These are phyloP conservation scores for Electrona antarctica DNA, from an alignment of 2,113 vertebrate genomes.

Conservation along the genomic window DNA sequence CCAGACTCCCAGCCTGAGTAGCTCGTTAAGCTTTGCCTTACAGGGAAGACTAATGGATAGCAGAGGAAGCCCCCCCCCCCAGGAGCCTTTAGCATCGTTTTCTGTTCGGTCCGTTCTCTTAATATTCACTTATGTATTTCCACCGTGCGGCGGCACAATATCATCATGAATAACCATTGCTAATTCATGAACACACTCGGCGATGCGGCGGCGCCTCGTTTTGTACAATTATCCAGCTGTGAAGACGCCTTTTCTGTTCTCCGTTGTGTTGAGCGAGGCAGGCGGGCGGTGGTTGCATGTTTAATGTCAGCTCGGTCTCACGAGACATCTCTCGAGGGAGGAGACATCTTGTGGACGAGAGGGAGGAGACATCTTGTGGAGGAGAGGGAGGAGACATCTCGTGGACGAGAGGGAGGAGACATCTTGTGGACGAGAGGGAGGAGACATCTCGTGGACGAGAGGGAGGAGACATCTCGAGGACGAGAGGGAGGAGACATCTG, in stretches of 20 bases:
- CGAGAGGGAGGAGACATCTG: too few relatives aligned
- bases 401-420: too few relatives aligned
- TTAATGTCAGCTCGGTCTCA: slow-evolving; percentile 56
- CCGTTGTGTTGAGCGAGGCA: not conserved
- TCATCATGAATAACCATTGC: slow-evolving; percentile 73
- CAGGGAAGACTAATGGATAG: slow-evolving; percentile 76
- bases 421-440: too few relatives aligned
- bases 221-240: slow-evolving; percentile 60
- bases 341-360: slow-evolving; percentile 11
- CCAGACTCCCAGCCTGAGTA: slow-evolving; percentile 63
- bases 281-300: slow-evolving; percentile 66
- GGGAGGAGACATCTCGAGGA: too few relatives aligned
- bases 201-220: slow-evolving; percentile 62
- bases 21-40: slow-evolving; percentile 75
- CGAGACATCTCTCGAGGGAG: slow-evolving; percentile 21
- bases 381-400: too few relatives aligned
- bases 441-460: too few relatives aligned
- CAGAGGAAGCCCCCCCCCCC: slow-evolving; percentile 69
- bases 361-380: too few relatives aligned
- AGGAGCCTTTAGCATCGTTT: slow-evolving; percentile 73
- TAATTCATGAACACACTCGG: slow-evolving; percentile 77
- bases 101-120: slow-evolving; percentile 71
- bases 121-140: slow-evolving; percentile 79
- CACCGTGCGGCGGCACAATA: slow-evolving; percentile 69
- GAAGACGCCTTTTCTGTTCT: slow-evolving; percentile 54